Conservation (phyloP, 2,888 invertebrate species). For the Drosophila formosana region DNA sequence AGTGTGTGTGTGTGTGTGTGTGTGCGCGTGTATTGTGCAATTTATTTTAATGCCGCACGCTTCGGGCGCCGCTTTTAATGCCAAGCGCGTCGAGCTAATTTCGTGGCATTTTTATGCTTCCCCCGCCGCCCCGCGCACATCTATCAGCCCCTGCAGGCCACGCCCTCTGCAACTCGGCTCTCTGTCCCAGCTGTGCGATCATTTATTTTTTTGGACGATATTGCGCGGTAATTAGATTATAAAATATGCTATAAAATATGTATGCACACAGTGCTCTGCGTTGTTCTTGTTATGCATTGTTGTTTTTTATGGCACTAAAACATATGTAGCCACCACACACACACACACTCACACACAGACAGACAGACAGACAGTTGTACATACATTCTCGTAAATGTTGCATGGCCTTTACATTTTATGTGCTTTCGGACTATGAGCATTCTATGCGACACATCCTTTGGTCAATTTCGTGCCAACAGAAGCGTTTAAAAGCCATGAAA, state of each 20-base stretch:
- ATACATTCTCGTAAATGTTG: constrained; percentile 37
- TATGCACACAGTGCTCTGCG: constrained; percentile 37
- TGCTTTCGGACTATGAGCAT: constrained; percentile 45
- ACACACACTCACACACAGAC: constrained; percentile 9
- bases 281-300: constrained; percentile 61
- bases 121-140: constrained; percentile 7
- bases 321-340: constrained; percentile 59
- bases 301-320: constrained; percentile 71
- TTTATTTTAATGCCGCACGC: constrained; percentile 78
- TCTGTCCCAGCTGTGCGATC: constrained; percentile 75
- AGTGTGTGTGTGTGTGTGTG: neutral
- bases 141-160: constrained; percentile 27
- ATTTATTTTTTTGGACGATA: constrained; percentile 67
- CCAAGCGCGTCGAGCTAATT: constrained; percentile 78
- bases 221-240: constrained; percentile 82
- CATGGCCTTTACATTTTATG: constrained; percentile 54
- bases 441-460: constrained; percentile 62
- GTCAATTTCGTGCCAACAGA: constrained; percentile 68
- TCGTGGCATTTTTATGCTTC: constrained; percentile 74
- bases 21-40: constrained; percentile 68
- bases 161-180: constrained; percentile 31
- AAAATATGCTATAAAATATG: constrained; percentile 81
- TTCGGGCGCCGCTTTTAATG: constrained; percentile 76
- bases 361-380: neutral
- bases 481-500: constrained; percentile 76